A percentile compares a stretch with the other conserved stretches of the same genome.
phyloP scores from a whole-genome alignment of 2,113 vertebrate species.

The Gymnarchus niloticus region DNA sequence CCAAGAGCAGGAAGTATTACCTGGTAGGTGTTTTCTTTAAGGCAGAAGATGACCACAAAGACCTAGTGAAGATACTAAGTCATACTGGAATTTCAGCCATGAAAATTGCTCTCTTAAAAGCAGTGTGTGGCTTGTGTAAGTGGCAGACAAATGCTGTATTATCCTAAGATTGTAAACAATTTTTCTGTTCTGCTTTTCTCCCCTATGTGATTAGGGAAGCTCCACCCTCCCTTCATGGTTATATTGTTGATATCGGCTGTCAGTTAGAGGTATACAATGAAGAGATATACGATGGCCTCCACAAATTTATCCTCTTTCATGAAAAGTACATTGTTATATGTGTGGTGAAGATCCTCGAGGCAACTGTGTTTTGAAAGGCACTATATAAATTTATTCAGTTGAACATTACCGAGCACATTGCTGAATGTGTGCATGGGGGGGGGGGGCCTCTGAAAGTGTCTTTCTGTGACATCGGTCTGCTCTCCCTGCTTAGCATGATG shows the following conservation, averaged over 20 bases:
- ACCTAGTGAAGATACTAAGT: constrained; percentile 1
- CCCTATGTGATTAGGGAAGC: background rate
- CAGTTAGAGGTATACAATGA: background rate
- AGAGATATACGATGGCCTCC: background rate
- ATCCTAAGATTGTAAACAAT: background rate
- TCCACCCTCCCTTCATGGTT: background rate
- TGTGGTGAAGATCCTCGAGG: too few species aligned
- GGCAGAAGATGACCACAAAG: background rate
- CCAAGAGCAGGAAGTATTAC: constrained; percentile 92
- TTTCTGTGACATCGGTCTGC: background rate
- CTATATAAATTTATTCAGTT: too few species aligned
- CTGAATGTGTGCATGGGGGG: background rate
- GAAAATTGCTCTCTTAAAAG: background rate
- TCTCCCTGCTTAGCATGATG: constrained; percentile 72
- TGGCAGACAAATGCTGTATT: background rate
- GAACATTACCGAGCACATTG: too few species aligned
- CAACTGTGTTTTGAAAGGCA: too few species aligned
- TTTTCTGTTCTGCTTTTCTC: background rate
- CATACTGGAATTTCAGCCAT: background rate
- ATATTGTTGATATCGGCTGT: background rate
- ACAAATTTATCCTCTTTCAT: too few species aligned
- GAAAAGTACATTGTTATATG: too few species aligned
- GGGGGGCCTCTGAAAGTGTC: background rate
- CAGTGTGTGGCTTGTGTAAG: background rate
- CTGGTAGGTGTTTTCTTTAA: constrained; percentile 67